phyloP scores from a whole-genome alignment of 2,888 invertebrate genomes.

The Synergus itoensis region DNA sequence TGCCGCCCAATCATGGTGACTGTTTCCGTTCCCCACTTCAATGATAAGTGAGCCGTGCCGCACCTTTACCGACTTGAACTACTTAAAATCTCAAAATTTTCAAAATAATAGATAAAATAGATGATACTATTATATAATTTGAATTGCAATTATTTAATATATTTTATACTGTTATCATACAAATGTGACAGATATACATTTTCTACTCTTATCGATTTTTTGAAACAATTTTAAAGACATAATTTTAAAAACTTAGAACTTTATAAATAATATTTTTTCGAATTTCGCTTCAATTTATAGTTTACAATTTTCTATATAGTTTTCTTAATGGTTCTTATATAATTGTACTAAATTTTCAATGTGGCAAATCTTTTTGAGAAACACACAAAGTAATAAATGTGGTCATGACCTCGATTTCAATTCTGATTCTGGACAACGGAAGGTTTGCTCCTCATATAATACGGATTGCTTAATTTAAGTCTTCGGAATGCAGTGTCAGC shows the following conservation, averaged over 20 bases:
- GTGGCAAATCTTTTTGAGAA: not conserved
- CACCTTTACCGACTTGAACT: not conserved
- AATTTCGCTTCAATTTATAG: no score
- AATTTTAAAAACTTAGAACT: no score
- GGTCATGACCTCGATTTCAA: constrained; percentile 55
- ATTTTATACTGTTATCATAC: no score
- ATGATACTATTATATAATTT: not conserved
- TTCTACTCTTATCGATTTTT: no score
- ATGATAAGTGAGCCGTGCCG: not conserved
- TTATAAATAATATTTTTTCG: no score
- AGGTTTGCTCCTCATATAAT: constrained; percentile 53
- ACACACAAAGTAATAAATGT: constrained; percentile 19
- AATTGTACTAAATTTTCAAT: not conserved
- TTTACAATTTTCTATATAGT: no score
- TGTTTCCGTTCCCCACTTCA: constrained; percentile 56
- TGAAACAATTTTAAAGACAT: no score
- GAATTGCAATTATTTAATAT: not conserved
- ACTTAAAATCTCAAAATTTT: not conserved
- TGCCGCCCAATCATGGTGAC: constrained; percentile 74
- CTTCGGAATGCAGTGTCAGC: constrained; percentile 55
- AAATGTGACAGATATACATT: no score
- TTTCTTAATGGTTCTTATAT: not conserved
- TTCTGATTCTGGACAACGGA: constrained; percentile 44
- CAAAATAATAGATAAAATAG: not conserved
- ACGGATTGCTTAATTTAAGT: constrained; percentile 55